These are phyloP conservation scores for Cheirogaleus major DNA, from an alignment of 2,797 vertebrate genomes.

Conservation along the genomic window DNA sequence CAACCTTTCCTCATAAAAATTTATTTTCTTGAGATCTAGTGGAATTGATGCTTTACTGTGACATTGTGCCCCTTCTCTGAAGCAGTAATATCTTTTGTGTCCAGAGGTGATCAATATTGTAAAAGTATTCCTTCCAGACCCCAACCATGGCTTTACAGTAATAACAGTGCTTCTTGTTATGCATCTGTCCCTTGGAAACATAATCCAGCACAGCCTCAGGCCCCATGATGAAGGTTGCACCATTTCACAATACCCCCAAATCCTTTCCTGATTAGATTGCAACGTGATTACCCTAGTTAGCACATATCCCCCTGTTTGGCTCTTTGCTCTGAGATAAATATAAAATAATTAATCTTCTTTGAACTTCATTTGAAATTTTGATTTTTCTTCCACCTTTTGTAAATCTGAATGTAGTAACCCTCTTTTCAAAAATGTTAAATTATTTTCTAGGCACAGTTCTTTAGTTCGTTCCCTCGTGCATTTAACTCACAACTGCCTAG, in stretches of 20 bases:
- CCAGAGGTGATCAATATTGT: neutral
- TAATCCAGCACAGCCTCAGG: neutral
- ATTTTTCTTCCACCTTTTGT: conserved; percentile 42
- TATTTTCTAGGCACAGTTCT: neutral
- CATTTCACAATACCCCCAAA: neutral
- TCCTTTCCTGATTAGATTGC: conserved; percentile 47
- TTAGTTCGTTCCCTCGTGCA: neutral
- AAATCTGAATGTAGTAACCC: neutral
- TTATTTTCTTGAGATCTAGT: conserved; percentile 29
- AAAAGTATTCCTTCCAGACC: conserved; percentile 9
- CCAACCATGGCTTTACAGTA: conserved; percentile 9
- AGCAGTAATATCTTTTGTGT: conserved; percentile 28
- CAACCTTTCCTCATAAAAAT: conserved; percentile 23
- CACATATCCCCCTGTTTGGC: neutral
- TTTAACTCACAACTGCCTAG: neutral
- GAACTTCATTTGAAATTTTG: conserved; percentile 42
- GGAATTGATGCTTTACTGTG: neutral
- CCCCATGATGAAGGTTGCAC: neutral
- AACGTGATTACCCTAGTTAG: conserved; percentile 41
- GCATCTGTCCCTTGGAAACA: conserved; percentile 27
- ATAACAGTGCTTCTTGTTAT: neutral
- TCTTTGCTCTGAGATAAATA: conserved; percentile 43
- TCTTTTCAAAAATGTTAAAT: neutral
- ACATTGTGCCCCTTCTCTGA: neutral
- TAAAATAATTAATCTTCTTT: conserved; percentile 64